Evolutionary conservation across 1,140 invertebrate species (phyloP), one percentile per base, ranked within the genome.

Genomic region (Heliothis virescens): DNA sequence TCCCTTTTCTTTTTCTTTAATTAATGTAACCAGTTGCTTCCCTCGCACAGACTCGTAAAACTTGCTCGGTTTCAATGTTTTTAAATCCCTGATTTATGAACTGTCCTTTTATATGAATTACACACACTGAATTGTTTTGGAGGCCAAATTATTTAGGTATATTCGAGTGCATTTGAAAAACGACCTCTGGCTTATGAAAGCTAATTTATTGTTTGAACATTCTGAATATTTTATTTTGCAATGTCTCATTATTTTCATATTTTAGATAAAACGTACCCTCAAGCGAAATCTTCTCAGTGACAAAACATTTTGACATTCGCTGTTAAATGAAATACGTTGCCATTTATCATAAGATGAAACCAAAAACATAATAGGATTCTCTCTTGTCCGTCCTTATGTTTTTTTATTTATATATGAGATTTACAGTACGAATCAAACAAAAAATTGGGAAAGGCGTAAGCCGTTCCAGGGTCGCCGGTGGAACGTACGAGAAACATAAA

Each of bases 341-440:
- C 34, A 15, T 65, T 65, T 41, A 65, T 47, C 34, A 65, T n/a
- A 48, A 65, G 41, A 63, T 63, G 13, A 67, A 67, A 50, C 18
- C 47, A 50, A 41, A 41, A 67, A 67, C 41, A 50, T 50, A 67
- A 48, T 65, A 48, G 29, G 47, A 67, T 48, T 50, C 15, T 16
- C 47, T 12, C 41, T 41, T 50, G 29, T 67, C 47, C 29, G 63
- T 21, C 16, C 16, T 18, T 16, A 55, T 34, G 52, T 79, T 79
- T 63, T 63, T n/a, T 67, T 72, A 69, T 76, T 78, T 77, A 73
- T 73, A 57, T 7, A 73, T 11, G 13, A 74, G 57, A 74, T 74
- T 60, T 74, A 74, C 12, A 18, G 41, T 16, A 60, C n/a, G 18
- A 48, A 60, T 60, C 72, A 48, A 74, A 74, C 57, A 74, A 74